Evolutionary conservation across 2,797 vertebrate genomes (phyloP), one percentile per base, ranked within the genome.

Genomic region (Melanotaenia trifasciata): DNA sequence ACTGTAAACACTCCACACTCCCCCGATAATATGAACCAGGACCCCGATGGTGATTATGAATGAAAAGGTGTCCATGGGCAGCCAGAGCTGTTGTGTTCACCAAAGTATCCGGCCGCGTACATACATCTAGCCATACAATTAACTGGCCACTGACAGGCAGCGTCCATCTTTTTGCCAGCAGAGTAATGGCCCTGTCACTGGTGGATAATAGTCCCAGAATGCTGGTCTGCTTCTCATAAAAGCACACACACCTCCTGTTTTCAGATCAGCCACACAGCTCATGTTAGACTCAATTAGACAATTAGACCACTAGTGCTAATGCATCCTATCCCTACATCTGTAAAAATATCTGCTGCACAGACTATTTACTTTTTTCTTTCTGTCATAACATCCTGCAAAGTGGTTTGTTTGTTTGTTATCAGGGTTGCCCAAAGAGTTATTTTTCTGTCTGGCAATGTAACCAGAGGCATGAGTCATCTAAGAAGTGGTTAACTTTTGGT

Each of bases 101-200:
- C 95, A 94, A 94, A 93, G 95, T 61, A 86, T 95, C 94, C 92
- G 84, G 93, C 93, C 93, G 95, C 91, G 93, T 95, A 95, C 95
- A 97, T 96, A 95, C 95, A 97, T 97, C 95, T 94, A 95, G 95
- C 95, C 89, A 93, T 94, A 98, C 96, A 98, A 98, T 98, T 98
- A 97, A 97, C 96, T 93, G 95, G 94, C 87, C 89, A 73, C 87
- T 97, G 97, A 97, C 96, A 96, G 96, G 94, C 95, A 94, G 95
- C 94, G 96, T 98, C 95, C 96, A 96, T 98, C 96, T 98, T 96
- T 96, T 94, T 93, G 93, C 60, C 70, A 93, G 94, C 93, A 96
- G 96, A 97, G 95, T 96, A 97, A 98, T 97, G 96, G 94, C 94
- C 95, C 96, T 97, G 96, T 97, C 96, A 96, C 90, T 93, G 93